These are phyloP conservation scores for Leptonema lineaticorne DNA, from an alignment of 1,140 invertebrate genomes.

Conservation along the genomic window DNA sequence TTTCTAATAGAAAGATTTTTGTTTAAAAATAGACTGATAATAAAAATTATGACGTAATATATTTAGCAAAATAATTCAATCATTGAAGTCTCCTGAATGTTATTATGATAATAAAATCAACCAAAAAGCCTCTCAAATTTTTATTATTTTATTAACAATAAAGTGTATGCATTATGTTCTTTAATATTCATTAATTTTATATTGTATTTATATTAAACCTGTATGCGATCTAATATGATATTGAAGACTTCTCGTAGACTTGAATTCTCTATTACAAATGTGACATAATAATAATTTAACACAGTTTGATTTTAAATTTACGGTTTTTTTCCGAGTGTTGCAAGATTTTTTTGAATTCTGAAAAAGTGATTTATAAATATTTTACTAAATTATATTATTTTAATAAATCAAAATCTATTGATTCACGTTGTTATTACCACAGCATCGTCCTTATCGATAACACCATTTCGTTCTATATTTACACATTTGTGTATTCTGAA, in stretches of 20 bases:
- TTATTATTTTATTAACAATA: not conserved
- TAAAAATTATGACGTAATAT: too few species aligned
- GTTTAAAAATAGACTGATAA: not conserved
- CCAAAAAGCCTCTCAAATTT: not conserved
- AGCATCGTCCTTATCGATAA: too few species aligned
- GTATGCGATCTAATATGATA: constrained; percentile 36
- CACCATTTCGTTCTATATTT: not conserved
- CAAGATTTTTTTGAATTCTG: not conserved
- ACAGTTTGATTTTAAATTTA: not conserved
- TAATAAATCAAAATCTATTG: not conserved
- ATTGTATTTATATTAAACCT: constrained; percentile 19
- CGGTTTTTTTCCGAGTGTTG: not conserved
- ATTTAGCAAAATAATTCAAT: not conserved
- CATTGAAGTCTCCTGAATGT: not conserved
- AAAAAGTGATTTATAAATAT: not conserved
- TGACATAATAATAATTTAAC: constrained; percentile 26
- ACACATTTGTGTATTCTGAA: not conserved
- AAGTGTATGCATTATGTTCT: not conserved
- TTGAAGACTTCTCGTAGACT: constrained; percentile 25
- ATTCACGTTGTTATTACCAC: not conserved
- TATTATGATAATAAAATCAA: not conserved
- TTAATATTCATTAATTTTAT: not conserved
- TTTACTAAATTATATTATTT: not conserved
- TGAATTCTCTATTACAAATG: constrained; percentile 34
- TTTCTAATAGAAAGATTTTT: not conserved